Conservation (phyloP, 1,140 invertebrate genomes). For the Paraescarpia echinospica region DNA sequence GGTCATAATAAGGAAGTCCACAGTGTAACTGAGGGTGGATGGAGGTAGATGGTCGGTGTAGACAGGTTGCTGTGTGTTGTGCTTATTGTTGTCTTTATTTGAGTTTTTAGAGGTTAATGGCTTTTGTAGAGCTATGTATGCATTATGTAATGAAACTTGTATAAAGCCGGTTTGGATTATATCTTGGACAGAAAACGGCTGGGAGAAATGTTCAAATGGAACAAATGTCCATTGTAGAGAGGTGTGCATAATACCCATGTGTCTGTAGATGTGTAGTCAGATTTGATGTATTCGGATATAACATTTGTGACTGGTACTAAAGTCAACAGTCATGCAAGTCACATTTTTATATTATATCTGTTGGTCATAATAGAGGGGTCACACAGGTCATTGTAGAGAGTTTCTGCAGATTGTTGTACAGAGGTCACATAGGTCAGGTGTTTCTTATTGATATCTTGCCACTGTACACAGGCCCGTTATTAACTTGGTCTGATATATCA, state of each 20-base stretch:
- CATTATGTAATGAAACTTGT: neutral
- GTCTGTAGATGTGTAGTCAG: too few species aligned
- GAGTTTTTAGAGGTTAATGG: neutral
- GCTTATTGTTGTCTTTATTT: too few species aligned
- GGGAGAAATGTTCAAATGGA: too few species aligned
- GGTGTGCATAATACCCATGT: neutral
- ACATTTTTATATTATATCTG: too few species aligned
- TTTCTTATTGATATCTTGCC: neutral
- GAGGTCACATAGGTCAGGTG: neutral
- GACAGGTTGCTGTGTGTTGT: too few species aligned
- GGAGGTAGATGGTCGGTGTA: too few species aligned
- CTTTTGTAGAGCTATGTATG: neutral
- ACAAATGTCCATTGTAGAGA: neutral
- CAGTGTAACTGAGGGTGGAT: neutral
- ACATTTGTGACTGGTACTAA: too few species aligned
- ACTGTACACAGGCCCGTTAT: neutral
- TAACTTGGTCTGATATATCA: neutral
- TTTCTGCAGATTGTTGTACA: neutral
- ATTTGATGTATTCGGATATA: too few species aligned
- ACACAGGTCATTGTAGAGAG: neutral
- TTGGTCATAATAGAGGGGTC: too few species aligned
- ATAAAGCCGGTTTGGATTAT: too few species aligned
- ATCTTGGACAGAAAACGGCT: too few species aligned
- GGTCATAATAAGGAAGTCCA: neutral
- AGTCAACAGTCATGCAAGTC: too few species aligned